Conservation (phyloP, 1,140 invertebrate genomes). For the Leguminivora glycinivorella region DNA sequence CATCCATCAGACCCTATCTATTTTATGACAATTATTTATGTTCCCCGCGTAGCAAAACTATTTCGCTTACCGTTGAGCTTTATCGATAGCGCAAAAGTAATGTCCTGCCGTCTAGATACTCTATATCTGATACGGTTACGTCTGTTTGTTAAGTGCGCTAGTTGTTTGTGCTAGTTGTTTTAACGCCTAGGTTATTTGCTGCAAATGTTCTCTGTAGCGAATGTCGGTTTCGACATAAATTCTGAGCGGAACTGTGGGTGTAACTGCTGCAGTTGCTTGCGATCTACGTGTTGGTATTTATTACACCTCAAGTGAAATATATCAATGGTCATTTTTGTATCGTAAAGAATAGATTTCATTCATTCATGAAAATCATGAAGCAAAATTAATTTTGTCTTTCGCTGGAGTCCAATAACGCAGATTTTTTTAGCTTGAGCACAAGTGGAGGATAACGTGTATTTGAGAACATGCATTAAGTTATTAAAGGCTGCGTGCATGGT, state of each 20-base stretch:
- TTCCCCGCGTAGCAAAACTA: slow-evolving; percentile 69
- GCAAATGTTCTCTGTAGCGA: slow-evolving; percentile 69
- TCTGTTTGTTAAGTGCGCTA: slow-evolving; percentile 77
- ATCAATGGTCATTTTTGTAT: slow-evolving; percentile 49
- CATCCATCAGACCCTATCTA: slow-evolving; percentile 74
- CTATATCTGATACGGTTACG: slow-evolving; percentile 75
- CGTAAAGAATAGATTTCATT: slow-evolving; percentile 41
- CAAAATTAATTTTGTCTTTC: not conserved
- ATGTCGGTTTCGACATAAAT: slow-evolving; percentile 75
- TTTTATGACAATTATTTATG: slow-evolving; percentile 78
- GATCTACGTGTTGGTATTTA: slow-evolving; percentile 60
- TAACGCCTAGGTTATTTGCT: slow-evolving; percentile 76
- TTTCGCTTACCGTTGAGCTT: slow-evolving; percentile 76
- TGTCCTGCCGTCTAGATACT: slow-evolving; percentile 71
- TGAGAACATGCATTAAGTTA: slow-evolving; percentile 31
- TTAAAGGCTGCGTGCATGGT: slow-evolving; percentile 31
- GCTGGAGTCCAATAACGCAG: not conserved
- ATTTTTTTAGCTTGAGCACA: not conserved
- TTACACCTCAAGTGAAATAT: slow-evolving; percentile 58
- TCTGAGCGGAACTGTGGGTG: slow-evolving; percentile 72
- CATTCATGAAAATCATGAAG: not conserved
- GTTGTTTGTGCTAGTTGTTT: slow-evolving; percentile 71
- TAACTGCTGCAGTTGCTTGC: slow-evolving; percentile 64
- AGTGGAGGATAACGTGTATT: not conserved
- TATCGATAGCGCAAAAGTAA: slow-evolving; percentile 76